Evolutionary conservation across 1,140 invertebrate genomes (phyloP).

Genomic region (Teleogryllus occipitalis): DNA sequence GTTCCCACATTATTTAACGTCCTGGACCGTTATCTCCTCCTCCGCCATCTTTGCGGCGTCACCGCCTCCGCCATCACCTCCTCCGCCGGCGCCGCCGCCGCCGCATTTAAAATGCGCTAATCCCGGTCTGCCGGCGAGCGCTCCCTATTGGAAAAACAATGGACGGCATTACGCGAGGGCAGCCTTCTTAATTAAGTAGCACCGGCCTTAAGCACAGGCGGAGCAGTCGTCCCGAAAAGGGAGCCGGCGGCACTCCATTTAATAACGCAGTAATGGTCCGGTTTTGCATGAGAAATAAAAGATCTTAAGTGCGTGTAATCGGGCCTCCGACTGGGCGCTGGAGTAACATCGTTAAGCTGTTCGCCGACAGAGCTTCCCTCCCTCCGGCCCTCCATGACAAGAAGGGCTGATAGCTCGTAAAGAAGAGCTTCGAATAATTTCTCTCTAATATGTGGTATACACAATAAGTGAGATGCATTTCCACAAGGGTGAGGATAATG

Average conservation of each 20-base stretch:
- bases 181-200: background rate
- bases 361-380: too few species aligned
- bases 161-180: background rate
- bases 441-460: too few species aligned
- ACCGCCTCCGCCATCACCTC: background rate
- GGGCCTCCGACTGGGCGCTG: too few species aligned
- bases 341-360: too few species aligned
- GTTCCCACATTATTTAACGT: too few species aligned
- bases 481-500: too few species aligned
- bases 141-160: slow-evolving; percentile 1
- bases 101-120: slow-evolving; percentile 4
- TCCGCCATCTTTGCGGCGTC: background rate
- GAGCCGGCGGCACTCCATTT: background rate
- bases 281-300: slow-evolving; percentile 5
- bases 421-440: too few species aligned
- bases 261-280: background rate
- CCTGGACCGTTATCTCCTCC: background rate
- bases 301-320: slow-evolving; percentile 4
- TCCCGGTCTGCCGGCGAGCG: background rate
- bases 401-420: too few species aligned
- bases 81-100: background rate
- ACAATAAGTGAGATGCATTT: too few species aligned
- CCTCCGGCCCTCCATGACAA: too few species aligned
- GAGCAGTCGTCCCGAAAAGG: too few species aligned
- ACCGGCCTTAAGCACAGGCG: background rate